phyloP scores from a whole-genome alignment of 2,113 vertebrate species.

The Pseudopodoces humilis region DNA sequence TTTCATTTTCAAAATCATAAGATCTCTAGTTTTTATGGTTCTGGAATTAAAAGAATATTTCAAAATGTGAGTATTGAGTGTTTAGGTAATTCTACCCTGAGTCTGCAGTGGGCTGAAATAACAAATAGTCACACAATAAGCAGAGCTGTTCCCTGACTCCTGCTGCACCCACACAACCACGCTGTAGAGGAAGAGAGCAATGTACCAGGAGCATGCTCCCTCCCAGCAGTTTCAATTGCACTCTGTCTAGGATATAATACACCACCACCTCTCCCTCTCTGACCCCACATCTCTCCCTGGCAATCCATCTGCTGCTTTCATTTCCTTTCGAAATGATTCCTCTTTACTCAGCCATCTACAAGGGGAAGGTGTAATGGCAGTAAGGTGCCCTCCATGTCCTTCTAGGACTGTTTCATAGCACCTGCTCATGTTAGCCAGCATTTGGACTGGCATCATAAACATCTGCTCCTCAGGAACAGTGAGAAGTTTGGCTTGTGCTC shows the following conservation, averaged over 20 bases:
- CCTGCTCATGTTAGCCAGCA: not conserved
- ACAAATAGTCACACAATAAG: not conserved
- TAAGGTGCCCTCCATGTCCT: not conserved
- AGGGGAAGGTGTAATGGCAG: not conserved
- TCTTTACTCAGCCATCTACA: not conserved
- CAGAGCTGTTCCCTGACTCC: not conserved
- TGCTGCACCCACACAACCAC: not conserved
- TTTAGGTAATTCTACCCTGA: not conserved
- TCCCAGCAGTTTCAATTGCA: not conserved
- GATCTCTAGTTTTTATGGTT: not conserved
- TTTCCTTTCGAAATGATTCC: not conserved
- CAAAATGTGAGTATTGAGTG: not conserved
- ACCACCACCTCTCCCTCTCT: not conserved
- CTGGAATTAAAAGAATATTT: slow-evolving; percentile 19
- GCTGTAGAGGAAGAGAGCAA: not conserved
- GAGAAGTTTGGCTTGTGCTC: not conserved
- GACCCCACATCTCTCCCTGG: not conserved
- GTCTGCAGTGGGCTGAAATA: not conserved
- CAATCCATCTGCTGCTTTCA: not conserved
- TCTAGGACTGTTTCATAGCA: not conserved
- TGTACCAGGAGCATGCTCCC: not conserved
- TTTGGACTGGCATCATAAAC: not conserved
- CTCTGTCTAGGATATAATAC: not conserved
- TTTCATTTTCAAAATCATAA: not conserved
- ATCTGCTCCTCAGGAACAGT: not conserved